phyloP scores from a whole-genome alignment of 2,888 invertebrate genomes.

The Catocala nupta region DNA sequence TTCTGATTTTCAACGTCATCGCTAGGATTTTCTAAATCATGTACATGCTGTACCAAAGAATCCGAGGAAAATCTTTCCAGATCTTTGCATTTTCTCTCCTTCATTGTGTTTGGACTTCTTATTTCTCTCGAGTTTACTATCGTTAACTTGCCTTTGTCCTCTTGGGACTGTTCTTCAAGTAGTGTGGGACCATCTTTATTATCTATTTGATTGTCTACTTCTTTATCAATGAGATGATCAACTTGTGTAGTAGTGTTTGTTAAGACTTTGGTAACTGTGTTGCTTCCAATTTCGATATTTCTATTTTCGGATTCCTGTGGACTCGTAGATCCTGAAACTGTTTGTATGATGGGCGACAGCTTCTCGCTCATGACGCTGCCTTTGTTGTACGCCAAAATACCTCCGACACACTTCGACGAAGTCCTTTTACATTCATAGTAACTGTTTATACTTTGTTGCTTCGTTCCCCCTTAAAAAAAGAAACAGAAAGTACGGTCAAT shows the following conservation, averaged over 20 bases:
- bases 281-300: slow-evolving; percentile 60
- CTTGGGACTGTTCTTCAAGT: neutral
- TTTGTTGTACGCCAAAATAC: slow-evolving; percentile 51
- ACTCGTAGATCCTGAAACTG: slow-evolving; percentile 63
- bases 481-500: neutral
- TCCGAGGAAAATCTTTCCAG: slow-evolving; percentile 67
- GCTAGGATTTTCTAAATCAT: slow-evolving; percentile 71
- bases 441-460: slow-evolving; percentile 37
- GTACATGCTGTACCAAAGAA: slow-evolving; percentile 72
- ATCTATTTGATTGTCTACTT: slow-evolving; percentile 2
- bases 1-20: slow-evolving; percentile 55
- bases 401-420: slow-evolving; percentile 73
- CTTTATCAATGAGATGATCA: slow-evolving; percentile 33
- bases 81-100: slow-evolving; percentile 20
- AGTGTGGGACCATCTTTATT: no score
- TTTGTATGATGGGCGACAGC: slow-evolving; percentile 70
- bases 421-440: slow-evolving; percentile 65
- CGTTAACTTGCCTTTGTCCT: slow-evolving; percentile 30
- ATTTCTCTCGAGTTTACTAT: slow-evolving; percentile 24
- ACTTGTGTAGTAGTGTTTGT: slow-evolving; percentile 60
- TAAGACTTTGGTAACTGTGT: slow-evolving; percentile 49
- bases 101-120: neutral
- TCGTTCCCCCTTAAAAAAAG: slow-evolving; percentile 54
- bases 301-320: slow-evolving; percentile 43
- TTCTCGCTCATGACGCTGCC: slow-evolving; percentile 61